Conservation (phyloP, 2,888 invertebrate genomes). For the Notodonta dromedarius region DNA sequence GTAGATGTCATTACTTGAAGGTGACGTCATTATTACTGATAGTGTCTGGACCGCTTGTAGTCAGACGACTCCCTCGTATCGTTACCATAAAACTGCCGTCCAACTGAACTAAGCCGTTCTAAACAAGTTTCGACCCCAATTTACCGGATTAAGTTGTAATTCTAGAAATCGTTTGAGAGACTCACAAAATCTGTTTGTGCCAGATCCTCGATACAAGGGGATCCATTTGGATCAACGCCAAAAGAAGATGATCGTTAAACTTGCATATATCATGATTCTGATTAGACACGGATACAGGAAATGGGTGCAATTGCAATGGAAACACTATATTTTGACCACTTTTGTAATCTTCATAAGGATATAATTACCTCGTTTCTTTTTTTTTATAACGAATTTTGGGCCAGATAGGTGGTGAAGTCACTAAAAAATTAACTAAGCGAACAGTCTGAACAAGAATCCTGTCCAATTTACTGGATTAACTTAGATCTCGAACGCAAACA, state of each 20-base stretch:
- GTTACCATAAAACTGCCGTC: neutral
- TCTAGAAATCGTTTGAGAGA: neutral
- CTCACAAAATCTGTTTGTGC: no score
- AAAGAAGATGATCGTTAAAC: neutral
- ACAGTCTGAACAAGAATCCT: neutral
- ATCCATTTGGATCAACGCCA: neutral
- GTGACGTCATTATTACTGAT: no score
- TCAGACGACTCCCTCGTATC: neutral
- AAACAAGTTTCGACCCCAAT: constrained; percentile 10
- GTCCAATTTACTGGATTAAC: constrained; percentile 4
- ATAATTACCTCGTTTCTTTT: no score
- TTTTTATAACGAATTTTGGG: no score
- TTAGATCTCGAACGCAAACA: neutral
- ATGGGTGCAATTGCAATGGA: no score
- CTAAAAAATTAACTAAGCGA: neutral
- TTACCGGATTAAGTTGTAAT: constrained; percentile 4
- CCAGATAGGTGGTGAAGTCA: no score
- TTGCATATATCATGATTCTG: constrained; percentile 4
- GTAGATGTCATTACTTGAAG: no score
- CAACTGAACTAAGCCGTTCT: neutral
- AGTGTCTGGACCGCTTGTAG: neutral
- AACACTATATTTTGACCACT: no score
- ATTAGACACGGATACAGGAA: no score
- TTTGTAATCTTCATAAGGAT: no score
- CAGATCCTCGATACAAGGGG: neutral